Base-by-base conservation (phyloP, 2,113 vertebrate genomes). In the Anser brachyrhynchus region DNA sequence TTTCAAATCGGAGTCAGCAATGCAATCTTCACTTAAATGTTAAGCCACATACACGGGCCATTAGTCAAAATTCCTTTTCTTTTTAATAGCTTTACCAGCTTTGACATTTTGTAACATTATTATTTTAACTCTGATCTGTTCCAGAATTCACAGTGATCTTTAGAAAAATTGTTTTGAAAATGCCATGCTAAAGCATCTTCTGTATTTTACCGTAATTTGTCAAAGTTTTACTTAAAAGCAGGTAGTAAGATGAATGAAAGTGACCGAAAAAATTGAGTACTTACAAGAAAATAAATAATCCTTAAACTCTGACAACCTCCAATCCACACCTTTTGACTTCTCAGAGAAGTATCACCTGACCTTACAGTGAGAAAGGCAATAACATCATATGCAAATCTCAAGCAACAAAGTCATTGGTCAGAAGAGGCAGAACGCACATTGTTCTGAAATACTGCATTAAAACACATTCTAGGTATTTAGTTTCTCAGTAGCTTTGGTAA, bases 201-300 rank as follows among this genome's bases (percentile, higher is more conserved):
- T 19, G 20, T 5, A 20, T 67, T 77, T 75, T 81, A 61, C 77
- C 35, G 37, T 91, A 9, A 94, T 87, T 91, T 89, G 73, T 84
- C 92, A 93, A 77, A 62, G 61, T 87, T 92, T 81, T 78, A 82
- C 86, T 81, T 87, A 91, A 89, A 90, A 87, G 80, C 57, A 75
- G 18, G 76, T 84, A 82, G 90, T 66, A 80, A 84, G 59, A 90
- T 39, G 95, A 87, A 87, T 84, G 43, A 59, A 80, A 93, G 23
- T 8, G 57, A 78, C 77, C 28, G 57, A 75, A 90, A 92, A 90
- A 92, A 67, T 21, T 25, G 86, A 81, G 25, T 43, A n/a, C 57
- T 89, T 92, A 65, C 83, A 94, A 76, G 92, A 89, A 87, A 28
- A 72, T 52, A 90, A 84, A 55, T 67, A 66, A 84, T 57, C 39